Conservation (phyloP, 1,140 invertebrate species). For the Hylaeus volcanicus region DNA sequence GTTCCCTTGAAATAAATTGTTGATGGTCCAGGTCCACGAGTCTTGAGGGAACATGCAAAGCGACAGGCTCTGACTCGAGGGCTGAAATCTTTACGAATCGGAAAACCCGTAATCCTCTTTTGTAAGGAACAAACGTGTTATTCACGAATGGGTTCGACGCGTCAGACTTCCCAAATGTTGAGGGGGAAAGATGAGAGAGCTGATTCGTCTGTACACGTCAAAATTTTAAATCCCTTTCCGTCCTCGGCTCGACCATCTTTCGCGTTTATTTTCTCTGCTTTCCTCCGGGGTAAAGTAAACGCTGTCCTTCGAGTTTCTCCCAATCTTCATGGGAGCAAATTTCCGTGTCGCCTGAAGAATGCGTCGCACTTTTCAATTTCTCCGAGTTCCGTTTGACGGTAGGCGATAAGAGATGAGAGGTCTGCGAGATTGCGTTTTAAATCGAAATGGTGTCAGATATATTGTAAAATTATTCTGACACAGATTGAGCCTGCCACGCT, state of each 20-base stretch:
- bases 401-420: no score
- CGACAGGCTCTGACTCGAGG: conserved; percentile 14
- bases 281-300: neutral
- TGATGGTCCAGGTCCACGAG: conserved; percentile 17
- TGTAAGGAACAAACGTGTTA: conserved; percentile 27
- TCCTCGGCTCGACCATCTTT: neutral
- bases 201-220: conserved; percentile 24
- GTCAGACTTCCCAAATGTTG: neutral
- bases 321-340: no score
- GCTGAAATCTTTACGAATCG: conserved; percentile 33
- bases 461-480: no score
- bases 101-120: conserved; percentile 48
- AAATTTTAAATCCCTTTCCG: neutral
- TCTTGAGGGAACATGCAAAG: conserved; percentile 1
- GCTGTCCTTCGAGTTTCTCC: neutral
- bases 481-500: no score
- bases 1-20: conserved; percentile 2
- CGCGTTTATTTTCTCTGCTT: neutral
- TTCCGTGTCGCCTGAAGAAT: neutral
- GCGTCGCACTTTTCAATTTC: no score
- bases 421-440: no score
- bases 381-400: no score
- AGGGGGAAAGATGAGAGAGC: conserved; percentile 20
- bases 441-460: no score
- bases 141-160: conserved; percentile 29